Conservation (phyloP, 23 tunicate species). For the Diplosoma virens region DNA sequence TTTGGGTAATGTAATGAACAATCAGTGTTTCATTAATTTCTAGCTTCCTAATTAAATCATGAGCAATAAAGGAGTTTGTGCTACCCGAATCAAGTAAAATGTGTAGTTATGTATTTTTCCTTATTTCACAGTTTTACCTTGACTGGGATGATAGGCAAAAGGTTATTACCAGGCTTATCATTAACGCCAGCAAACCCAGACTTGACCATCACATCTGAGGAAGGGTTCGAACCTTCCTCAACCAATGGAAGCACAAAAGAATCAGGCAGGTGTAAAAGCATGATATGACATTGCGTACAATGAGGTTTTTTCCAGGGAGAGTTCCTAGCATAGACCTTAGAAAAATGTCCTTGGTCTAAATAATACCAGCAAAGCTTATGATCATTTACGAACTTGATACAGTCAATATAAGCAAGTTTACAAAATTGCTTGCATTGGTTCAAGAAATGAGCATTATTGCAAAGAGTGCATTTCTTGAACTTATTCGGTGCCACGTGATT, state of each 20-base stretch:
- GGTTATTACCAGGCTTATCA: not conserved
- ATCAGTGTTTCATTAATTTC: not conserved
- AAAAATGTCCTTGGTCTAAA: slow-evolving; percentile 22
- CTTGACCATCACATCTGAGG: not conserved
- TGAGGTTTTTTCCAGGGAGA: slow-evolving; percentile 36
- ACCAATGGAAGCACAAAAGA: no score
- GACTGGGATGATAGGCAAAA: slow-evolving; percentile 39
- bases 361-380: not conserved
- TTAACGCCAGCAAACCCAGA: slow-evolving; percentile 8
- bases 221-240: no score
- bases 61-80: slow-evolving; percentile 29
- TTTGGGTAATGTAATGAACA: not conserved
- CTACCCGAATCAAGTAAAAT: slow-evolving; percentile 37
- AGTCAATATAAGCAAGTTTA: not conserved
- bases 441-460: not conserved
- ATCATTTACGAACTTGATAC: not conserved
- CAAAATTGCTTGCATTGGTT: slow-evolving; percentile 13
- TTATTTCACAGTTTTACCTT: slow-evolving; percentile 3
- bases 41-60: slow-evolving; percentile 11
- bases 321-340: slow-evolving; percentile 11
- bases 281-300: slow-evolving; percentile 23
- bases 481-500: no score
- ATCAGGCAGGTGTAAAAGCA: slow-evolving; percentile 37
- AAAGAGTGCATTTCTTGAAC: not conserved
- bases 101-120: slow-evolving; percentile 10